phyloP scores from a whole-genome alignment of 2,113 vertebrate genomes.

The Plectropomus leopardus region DNA sequence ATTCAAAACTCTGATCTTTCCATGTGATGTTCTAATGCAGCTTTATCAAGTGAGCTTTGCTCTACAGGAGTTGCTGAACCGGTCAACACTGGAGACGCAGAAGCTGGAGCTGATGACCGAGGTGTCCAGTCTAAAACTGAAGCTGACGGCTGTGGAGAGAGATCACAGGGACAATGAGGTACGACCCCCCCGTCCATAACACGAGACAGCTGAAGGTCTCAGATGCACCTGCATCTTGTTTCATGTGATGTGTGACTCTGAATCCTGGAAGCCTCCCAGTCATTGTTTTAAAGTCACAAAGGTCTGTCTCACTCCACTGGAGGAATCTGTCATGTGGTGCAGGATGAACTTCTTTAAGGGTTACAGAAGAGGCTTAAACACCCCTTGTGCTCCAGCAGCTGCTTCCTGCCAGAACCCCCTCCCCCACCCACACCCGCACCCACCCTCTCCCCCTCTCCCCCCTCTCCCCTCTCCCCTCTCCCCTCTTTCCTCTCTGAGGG shows the following conservation, averaged over 20 bases:
- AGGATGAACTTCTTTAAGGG: conserved; percentile 58
- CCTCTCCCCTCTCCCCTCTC: background rate
- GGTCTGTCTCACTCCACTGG: conserved; percentile 49
- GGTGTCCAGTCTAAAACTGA: conserved; percentile 94
- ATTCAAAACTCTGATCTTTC: background rate
- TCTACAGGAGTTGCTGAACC: conserved; percentile 91
- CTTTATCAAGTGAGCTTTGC: background rate
- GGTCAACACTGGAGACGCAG: conserved; percentile 93
- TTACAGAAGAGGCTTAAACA: conserved; percentile 48
- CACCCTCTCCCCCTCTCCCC: background rate
- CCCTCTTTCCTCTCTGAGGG: conserved; percentile 22
- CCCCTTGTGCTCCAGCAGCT: conserved; percentile 62
- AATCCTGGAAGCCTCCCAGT: conserved; percentile 45
- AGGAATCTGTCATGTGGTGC: conserved; percentile 52
- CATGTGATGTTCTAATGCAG: no score
- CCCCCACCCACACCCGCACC: background rate
- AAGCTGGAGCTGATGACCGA: conserved; percentile 96
- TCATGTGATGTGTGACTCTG: conserved; percentile 16
- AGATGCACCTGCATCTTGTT: conserved; percentile 40
- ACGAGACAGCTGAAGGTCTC: background rate
- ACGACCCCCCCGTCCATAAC: background rate
- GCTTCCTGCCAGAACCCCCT: conserved; percentile 75
- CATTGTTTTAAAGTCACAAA: conserved; percentile 70
- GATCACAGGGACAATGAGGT: conserved; percentile 93
- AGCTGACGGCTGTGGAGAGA: conserved; percentile 90